Evolutionary conservation across 2,113 vertebrate species (phyloP).

Genomic region (Nesospiza acunhae): DNA sequence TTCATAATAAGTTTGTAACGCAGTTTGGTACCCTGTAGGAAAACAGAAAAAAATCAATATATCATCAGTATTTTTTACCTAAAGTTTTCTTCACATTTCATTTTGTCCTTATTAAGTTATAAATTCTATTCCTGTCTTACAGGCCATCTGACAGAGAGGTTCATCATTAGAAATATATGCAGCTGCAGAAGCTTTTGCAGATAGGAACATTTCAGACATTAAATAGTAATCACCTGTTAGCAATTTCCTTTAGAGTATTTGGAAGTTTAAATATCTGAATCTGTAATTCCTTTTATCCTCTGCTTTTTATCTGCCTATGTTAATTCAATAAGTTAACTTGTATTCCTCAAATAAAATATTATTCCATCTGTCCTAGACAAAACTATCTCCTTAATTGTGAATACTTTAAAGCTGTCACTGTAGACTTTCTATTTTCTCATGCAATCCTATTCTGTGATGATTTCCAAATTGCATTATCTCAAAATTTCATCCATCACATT

Average conservation of each 20-base stretch:
- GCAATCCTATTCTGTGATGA: slow-evolving; percentile 49
- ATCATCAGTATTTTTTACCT: not conserved
- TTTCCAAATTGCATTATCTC: slow-evolving; percentile 49
- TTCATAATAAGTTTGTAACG: not conserved
- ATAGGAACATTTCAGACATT: not conserved
- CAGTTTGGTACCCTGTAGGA: not conserved
- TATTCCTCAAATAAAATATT: not conserved
- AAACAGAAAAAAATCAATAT: not conserved
- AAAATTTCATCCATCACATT: slow-evolving; percentile 51
- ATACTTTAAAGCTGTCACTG: slow-evolving; percentile 43
- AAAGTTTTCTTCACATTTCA: not conserved
- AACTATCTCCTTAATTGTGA: slow-evolving; percentile 30
- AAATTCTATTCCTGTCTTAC: not conserved
- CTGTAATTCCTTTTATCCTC: not conserved
- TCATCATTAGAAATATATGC: not conserved
- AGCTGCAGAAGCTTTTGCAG: not conserved
- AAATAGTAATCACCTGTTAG: not conserved
- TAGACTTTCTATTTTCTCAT: slow-evolving; percentile 22
- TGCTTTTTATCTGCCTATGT: not conserved
- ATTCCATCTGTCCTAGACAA: not conserved
- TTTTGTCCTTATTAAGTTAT: not conserved
- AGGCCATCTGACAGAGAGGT: not conserved
- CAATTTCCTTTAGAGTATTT: not conserved
- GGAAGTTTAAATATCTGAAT: not conserved
- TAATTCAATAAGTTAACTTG: not conserved